Evolutionary conservation across 2,797 vertebrate genomes (phyloP).

Genomic region (Coilia nasus): DNA sequence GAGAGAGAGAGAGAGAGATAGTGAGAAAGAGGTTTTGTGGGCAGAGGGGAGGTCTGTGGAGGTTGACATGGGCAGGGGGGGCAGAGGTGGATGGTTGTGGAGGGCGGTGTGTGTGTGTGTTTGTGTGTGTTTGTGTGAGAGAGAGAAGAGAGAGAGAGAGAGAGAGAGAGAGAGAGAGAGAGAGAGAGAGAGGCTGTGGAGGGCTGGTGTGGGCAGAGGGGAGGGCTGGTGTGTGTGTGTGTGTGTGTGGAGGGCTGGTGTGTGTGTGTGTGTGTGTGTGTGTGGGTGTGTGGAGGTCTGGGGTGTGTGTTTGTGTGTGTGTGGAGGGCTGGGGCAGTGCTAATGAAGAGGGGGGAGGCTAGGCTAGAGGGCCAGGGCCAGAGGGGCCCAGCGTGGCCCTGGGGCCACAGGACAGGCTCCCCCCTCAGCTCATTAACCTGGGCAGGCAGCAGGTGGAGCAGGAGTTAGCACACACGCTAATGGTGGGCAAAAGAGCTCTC

Average conservation of each 20-base stretch:
- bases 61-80: constrained; percentile 52
- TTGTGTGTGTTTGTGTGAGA: too few relatives aligned
- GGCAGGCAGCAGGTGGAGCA: constrained; percentile 54
- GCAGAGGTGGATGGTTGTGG: background rate
- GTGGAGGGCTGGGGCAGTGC: constrained; percentile 30
- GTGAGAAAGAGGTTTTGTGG: too few relatives aligned
- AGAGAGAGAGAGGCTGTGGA: too few relatives aligned
- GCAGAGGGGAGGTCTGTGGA: too few relatives aligned
- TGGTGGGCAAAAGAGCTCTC: constrained; percentile 31
- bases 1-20: background rate
- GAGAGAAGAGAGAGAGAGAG: constrained; percentile 20
- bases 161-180: too few relatives aligned
- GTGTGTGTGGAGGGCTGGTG: constrained; percentile 20
- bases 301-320: too few relatives aligned
- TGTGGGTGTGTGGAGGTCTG: too few relatives aligned
- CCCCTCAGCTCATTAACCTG: constrained; percentile 78
- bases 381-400: background rate
- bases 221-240: too few relatives aligned
- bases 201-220: too few relatives aligned
- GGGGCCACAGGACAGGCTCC: constrained; percentile 31
- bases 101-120: background rate
- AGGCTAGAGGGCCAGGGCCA: constrained; percentile 35
- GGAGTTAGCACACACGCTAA: constrained; percentile 36
- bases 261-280: background rate
- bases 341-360: constrained; percentile 61